Percentiles rank a stretch among this genome's conserved stretches.
Evolutionary conservation across 2,113 vertebrate genomes (phyloP).

Genomic region (Cygnus buccinator): DNA sequence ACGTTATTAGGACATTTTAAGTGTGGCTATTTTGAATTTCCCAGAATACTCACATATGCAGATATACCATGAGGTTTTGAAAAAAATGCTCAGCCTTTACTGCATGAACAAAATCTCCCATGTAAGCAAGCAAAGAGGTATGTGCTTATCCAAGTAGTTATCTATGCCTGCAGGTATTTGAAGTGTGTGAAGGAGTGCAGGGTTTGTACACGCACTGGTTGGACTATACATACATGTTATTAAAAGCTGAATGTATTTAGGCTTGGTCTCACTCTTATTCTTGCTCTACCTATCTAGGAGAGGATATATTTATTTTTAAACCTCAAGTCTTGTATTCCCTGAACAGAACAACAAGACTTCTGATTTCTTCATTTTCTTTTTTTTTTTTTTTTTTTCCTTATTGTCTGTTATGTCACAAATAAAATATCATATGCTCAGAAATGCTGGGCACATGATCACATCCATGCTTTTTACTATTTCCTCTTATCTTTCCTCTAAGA

Average conservation of each 20-base stretch:
- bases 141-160: slow-evolving; percentile 66
- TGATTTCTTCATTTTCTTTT: background rate
- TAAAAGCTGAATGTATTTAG: slow-evolving; percentile 19
- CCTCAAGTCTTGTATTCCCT: background rate
- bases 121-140: slow-evolving; percentile 64
- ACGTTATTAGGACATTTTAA: background rate
- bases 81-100: slow-evolving; percentile 32
- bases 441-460: background rate
- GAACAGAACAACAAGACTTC: background rate
- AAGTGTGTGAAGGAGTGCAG: slow-evolving; percentile 56
- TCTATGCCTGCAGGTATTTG: slow-evolving; percentile 67
- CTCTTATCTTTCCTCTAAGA: background rate
- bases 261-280: background rate
- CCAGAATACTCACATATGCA: slow-evolving; percentile 24
- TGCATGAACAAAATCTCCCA: slow-evolving; percentile 63
- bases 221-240: slow-evolving; percentile 41
- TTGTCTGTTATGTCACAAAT: background rate
- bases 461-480: background rate
- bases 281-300: background rate
- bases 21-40: background rate
- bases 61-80: slow-evolving; percentile 31
- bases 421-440: background rate
- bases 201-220: slow-evolving; percentile 55
- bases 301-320: slow-evolving; percentile 11
- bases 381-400: background rate